A percentile compares a stretch with the other conserved stretches of the same genome.
Evolutionary conservation across 2,888 invertebrate genomes (phyloP).

Genomic region (Heteropelma amictum): DNA sequence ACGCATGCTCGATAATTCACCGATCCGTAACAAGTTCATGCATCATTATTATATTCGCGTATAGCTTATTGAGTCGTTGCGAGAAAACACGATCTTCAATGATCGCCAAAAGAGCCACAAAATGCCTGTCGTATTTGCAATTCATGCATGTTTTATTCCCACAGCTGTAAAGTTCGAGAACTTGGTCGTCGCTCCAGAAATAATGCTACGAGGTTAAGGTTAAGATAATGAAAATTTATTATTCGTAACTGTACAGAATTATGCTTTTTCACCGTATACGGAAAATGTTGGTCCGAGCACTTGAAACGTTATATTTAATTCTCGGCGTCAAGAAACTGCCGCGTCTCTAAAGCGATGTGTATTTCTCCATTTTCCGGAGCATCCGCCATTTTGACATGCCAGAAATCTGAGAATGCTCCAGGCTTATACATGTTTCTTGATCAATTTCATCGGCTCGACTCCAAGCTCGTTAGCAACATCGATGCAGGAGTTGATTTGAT

Average conservation of each 20-base stretch:
- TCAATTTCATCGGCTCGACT: conserved; percentile 77
- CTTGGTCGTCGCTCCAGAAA: too few species aligned
- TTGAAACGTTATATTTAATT: too few species aligned
- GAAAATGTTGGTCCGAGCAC: too few species aligned
- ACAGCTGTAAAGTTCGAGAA: too few species aligned
- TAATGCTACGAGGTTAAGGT: too few species aligned
- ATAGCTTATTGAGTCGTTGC: conserved; percentile 67
- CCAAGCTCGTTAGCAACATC: conserved; percentile 81
- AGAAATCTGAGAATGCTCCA: background rate
- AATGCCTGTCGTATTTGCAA: background rate
- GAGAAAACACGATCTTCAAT: conserved; percentile 34
- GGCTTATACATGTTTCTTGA: conserved; percentile 28
- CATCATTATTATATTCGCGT: conserved; percentile 46
- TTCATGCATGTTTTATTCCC: background rate
- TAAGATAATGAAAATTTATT: too few species aligned
- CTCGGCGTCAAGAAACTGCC: too few species aligned
- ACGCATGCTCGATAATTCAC: conserved; percentile 44
- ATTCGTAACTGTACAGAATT: too few species aligned
- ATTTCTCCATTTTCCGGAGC: too few species aligned
- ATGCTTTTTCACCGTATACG: too few species aligned
- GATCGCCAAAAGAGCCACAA: background rate
- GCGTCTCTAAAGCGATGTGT: too few species aligned
- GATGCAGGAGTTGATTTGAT: conserved; percentile 85
- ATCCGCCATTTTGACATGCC: background rate
- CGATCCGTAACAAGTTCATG: conserved; percentile 30